Percentiles rank a stretch among this genome's conserved stretches.
Evolutionary conservation across 2,113 vertebrate genomes (phyloP).

Genomic region (Urocolius indicus): DNA sequence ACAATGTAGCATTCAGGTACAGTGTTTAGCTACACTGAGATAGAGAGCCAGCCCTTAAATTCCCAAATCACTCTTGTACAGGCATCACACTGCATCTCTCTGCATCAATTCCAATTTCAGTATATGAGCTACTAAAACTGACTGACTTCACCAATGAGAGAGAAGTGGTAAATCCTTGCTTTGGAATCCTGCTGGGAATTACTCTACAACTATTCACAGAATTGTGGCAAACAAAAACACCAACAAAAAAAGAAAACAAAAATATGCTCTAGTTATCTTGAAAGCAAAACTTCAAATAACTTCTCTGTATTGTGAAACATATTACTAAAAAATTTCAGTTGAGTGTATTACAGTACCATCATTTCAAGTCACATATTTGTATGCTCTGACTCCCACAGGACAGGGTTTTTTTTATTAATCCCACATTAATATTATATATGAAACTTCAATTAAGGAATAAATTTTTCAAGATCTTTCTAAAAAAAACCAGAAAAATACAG

Average conservation of each 20-base stretch:
- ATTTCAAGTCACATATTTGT: background rate
- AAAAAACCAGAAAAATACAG: background rate
- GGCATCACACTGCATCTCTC: background rate
- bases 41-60: background rate
- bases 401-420: background rate
- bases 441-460: background rate
- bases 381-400: background rate
- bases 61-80: background rate
- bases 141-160: rapidly evolving
- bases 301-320: background rate
- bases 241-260: background rate
- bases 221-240: background rate
- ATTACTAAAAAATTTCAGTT: background rate
- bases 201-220: background rate
- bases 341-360: background rate
- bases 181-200: background rate
- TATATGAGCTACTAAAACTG: background rate
- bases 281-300: background rate
- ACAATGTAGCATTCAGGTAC: background rate
- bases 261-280: background rate
- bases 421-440: background rate
- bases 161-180: background rate
- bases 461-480: background rate
- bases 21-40: background rate
- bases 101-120: background rate